phyloP scores from a whole-genome alignment of 2,113 vertebrate genomes.

The Campylomormyrus numenius region DNA sequence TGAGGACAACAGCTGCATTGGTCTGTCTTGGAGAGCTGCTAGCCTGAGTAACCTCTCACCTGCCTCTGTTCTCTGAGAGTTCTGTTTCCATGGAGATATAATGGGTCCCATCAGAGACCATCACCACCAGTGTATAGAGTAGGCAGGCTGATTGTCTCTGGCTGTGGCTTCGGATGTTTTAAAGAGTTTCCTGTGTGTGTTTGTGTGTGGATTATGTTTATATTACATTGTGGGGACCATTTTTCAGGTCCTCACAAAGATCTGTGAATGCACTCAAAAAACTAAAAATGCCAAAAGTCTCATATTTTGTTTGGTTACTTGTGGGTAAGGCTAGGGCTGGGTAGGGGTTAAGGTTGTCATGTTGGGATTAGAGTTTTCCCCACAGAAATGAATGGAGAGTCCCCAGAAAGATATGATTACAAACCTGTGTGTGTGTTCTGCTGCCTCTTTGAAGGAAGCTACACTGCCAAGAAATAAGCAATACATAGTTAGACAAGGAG shows the following conservation, averaged over 20 bases:
- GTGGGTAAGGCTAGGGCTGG: no score
- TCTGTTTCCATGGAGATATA: slow-evolving; percentile 9
- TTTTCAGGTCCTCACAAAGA: no score
- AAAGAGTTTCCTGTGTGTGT: not conserved
- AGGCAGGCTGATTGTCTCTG: not conserved
- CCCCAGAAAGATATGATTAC: not conserved
- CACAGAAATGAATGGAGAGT: no score
- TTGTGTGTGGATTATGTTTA: not conserved
- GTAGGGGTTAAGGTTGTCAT: no score
- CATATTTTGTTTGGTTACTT: no score
- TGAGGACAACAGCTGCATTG: not conserved
- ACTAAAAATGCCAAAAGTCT: no score
- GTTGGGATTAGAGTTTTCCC: no score
- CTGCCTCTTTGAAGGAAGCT: not conserved
- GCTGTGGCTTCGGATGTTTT: not conserved
- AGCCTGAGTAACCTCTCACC: not conserved
- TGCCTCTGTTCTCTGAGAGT: not conserved
- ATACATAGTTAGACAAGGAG: not conserved
- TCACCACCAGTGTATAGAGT: not conserved
- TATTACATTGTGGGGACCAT: no score
- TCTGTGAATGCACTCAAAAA: no score
- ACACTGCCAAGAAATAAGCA: not conserved
- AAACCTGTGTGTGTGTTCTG: not conserved
- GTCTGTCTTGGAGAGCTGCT: not conserved
- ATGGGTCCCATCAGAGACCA: slow-evolving; percentile 4